These are phyloP conservation scores for Gallinago nigripennis DNA, from an alignment of 2,797 vertebrate species.

Conservation along the genomic window DNA sequence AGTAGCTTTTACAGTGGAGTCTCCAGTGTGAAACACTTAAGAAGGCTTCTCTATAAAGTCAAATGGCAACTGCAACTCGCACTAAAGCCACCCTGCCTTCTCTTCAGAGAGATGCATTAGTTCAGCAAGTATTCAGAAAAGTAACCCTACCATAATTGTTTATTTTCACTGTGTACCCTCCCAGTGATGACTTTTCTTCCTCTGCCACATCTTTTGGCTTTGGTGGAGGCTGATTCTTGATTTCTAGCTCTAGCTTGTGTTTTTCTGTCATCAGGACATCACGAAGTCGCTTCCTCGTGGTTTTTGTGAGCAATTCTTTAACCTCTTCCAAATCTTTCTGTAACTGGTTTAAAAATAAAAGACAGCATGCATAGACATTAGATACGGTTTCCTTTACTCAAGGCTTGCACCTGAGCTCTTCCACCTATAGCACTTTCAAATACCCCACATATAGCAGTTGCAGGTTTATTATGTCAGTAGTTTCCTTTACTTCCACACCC, in stretches of 20 bases:
- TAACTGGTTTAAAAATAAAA: slow-evolving; percentile 69
- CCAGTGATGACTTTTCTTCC: slow-evolving; percentile 69
- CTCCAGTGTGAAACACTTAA: neutral
- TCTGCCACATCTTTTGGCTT: slow-evolving; percentile 78
- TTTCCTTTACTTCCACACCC: neutral
- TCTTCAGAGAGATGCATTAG: neutral
- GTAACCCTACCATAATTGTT: slow-evolving; percentile 88
- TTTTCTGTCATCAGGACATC: slow-evolving; percentile 87
- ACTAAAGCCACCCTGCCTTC: neutral
- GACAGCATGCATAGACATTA: rapidly evolving
- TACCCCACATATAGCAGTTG: rapidly evolving
- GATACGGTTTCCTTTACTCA: rapidly evolving
- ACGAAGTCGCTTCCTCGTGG: slow-evolving; percentile 84
- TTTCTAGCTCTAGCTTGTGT: slow-evolving; percentile 88
- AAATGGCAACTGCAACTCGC: neutral
- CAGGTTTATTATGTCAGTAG: neutral
- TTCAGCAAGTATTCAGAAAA: neutral
- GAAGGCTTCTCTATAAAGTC: neutral
- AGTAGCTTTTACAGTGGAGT: neutral
- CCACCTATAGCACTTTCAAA: rapidly evolving
- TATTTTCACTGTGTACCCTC: slow-evolving; percentile 92
- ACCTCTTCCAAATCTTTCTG: slow-evolving; percentile 91
- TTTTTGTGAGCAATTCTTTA: slow-evolving; percentile 80
- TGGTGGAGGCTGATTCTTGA: slow-evolving; percentile 80
- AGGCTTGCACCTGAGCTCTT: neutral